Percentiles rank a stretch among this genome's conserved stretches.
Evolutionary conservation across 2,113 vertebrate species (phyloP).

Genomic region (Elephantulus edwardii): DNA sequence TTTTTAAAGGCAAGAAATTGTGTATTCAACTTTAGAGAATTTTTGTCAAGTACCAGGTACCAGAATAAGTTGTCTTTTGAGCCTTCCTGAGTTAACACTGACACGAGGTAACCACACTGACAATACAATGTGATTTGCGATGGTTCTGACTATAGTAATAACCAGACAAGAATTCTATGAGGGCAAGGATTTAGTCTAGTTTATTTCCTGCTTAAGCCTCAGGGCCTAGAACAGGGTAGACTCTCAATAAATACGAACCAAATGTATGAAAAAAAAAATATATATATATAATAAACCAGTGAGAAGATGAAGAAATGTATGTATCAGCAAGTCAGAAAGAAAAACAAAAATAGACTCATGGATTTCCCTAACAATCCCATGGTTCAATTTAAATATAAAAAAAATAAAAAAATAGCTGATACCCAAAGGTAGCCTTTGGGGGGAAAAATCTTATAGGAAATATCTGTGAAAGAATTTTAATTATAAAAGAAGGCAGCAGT

Average conservation of each 20-base stretch:
- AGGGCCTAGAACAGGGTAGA: background rate
- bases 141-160: background rate
- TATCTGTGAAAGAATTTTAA: background rate
- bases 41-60: background rate
- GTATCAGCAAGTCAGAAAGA: background rate
- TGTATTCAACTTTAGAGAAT: background rate
- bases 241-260: background rate
- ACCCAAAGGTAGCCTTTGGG: background rate
- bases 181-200: background rate
- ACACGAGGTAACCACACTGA: background rate
- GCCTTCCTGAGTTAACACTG: background rate
- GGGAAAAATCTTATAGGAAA: constrained; percentile 2
- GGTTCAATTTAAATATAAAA: background rate
- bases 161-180: background rate
- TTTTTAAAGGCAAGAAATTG: constrained; percentile 37
- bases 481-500: background rate
- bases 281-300: background rate
- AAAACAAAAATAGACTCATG: background rate
- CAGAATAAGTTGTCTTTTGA: background rate
- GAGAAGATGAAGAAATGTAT: background rate
- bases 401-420: background rate
- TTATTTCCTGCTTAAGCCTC: background rate
- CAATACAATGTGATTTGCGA: background rate
- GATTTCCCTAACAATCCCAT: background rate
- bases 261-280: background rate